Evolutionary conservation across 2,888 invertebrate species (phyloP), one percentile per base, ranked within the genome.

Genomic region (Magallana nippona): DNA sequence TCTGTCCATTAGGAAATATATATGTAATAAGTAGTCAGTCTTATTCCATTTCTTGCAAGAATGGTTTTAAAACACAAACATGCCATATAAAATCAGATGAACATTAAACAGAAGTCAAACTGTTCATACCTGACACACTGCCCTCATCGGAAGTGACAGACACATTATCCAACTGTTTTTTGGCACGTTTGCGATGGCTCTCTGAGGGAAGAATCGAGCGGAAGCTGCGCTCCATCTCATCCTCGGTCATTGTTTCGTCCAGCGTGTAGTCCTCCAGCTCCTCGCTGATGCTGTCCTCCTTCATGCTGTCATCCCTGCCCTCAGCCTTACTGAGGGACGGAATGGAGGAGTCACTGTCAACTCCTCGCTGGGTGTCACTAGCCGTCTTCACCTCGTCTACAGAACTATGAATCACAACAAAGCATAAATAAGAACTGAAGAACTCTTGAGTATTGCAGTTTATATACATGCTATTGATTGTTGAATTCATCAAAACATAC

Each of bases 231-330:
- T 92, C 92, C 83, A 91, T 87, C 85, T 93, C 93, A 81, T 93
- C 93, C 79, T 93, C 94, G 1, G 93, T 92, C 87, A 92, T 86
- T 0, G 93, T 91, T 60, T 93, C 92, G 84, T 93, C 93, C 86
- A 93, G 91, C 1, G 88, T 90, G 63, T 92, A 82, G n/a, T 82
- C 71, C 55, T 82, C 82, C 27, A 89, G 86, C 22, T 88, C 89
- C 62, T 88, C 87, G 0, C 86, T 55, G 19, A 87, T 86, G 78
- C 87, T 87, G 22, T 84, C 86, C 5, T 83, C 82, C 55, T 86
- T 85, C 71, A 71, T 22, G 17, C 89, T 88, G 8, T 89, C 89
- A 81, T 91, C 90, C 19, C 86, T 87, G 0, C 85, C 90, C 10
- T 89, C 89, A 8, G 88, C 89, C n/a, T 89, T 89, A 81, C 89